Evolutionary conservation across 2,797 vertebrate species (phyloP), one percentile per base, ranked within the genome.

Genomic region (Poeciliopsis turneri): DNA sequence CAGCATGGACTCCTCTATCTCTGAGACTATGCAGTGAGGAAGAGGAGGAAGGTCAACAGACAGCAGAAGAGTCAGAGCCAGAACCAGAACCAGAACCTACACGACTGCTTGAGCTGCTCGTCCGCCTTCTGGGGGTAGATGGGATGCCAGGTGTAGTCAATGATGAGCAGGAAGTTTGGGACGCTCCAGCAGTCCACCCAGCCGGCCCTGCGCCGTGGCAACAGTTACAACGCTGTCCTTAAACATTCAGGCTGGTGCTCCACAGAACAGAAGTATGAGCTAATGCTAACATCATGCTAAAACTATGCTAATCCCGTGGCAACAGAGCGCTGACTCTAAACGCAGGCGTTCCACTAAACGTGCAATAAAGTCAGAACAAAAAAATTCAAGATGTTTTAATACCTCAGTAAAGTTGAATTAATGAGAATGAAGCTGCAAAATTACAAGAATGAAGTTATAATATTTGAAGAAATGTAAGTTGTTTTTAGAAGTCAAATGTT

Each of bases 151-250:
- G 97, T 97, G 89, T 99, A 99, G 93, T 99, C 97, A 47, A 99
- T 98, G 71, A 96, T 97, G 82, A 99, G 97, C 92, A 97, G 77
- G 90, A 99, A 96, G 86, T 97, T 97, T 1, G 98, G 98, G 39
- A 99, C 97, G 39, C 96, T 98, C 98, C 98, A 99, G 94, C 98
- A 99, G 82, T 99, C 98, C 88, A 99, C 96, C 98, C 98, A 99
- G 86, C 97, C 98, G 78, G 95, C 94, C 92, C 98, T 99, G 70
- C 61, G 71, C 25, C 59, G 55, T 12, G 49, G 84, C 59, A 76
- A 49, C 39, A 78, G 69, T 76, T 66, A 64, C 71, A 43, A 43
- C 10, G 43, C 45, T 12, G 45, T 45, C 13, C 15, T 13, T 15
- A 46, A 15, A 46, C 10, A 25, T 10, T 55, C 23, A 55, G 51